Evolutionary conservation across 2,797 vertebrate species (phyloP).

Genomic region (Pogoniulus pusillus): DNA sequence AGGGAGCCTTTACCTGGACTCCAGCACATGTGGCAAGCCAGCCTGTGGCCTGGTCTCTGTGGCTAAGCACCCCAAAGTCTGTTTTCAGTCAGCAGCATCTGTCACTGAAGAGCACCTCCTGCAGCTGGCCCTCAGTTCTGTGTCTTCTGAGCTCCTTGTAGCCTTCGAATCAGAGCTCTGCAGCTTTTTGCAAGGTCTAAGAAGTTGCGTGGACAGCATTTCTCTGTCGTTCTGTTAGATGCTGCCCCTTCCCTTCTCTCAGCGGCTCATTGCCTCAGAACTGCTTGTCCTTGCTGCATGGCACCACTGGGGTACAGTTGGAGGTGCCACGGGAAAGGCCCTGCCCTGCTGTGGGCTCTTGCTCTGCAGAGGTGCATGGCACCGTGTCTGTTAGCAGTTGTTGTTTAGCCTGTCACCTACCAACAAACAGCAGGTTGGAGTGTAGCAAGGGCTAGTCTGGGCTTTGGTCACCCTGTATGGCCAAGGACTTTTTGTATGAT

Average conservation of each 20-base stretch:
- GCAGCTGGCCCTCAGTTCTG: neutral
- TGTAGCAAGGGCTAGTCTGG: fast-evolving
- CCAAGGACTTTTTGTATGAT: fast-evolving
- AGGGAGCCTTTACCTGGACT: neutral
- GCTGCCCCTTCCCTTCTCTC: neutral
- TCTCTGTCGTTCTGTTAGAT: neutral
- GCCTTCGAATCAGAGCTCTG: neutral
- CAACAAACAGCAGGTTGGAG: neutral
- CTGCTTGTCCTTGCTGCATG: fast-evolving
- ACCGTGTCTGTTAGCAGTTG: fast-evolving
- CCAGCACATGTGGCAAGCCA: fast-evolving
- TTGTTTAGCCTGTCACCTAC: fast-evolving
- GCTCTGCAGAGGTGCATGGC: fast-evolving
- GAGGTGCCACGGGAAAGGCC: fast-evolving
- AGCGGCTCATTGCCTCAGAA: fast-evolving
- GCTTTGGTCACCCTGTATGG: neutral
- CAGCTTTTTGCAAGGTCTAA: neutral
- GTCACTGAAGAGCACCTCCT: neutral
- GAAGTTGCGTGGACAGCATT: neutral
- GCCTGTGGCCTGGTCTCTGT: fast-evolving
- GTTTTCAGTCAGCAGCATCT: neutral
- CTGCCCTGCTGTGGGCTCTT: fast-evolving
- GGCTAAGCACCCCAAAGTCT: neutral
- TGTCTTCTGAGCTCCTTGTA: fast-evolving
- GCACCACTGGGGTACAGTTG: fast-evolving